phyloP scores from a whole-genome alignment of 2,113 vertebrate species.

The Eretmochelys imbricata region DNA sequence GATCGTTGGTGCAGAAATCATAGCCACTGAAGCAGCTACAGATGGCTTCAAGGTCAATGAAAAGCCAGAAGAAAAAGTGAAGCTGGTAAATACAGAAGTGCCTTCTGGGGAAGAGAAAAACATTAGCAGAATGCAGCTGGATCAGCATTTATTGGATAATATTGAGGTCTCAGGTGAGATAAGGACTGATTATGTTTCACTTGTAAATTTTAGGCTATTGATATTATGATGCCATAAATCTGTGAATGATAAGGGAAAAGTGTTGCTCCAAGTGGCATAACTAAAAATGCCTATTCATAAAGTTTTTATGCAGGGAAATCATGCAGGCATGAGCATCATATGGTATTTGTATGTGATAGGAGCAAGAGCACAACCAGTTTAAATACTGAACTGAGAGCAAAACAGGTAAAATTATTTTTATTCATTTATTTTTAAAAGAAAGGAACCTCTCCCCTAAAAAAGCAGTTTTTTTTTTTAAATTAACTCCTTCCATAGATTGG shows the following conservation, averaged over 20 bases:
- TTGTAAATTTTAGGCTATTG: constrained; percentile 66
- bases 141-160: constrained; percentile 82
- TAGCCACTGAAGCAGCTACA: constrained; percentile 53
- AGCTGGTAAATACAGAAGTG: constrained; percentile 51
- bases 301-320: background rate
- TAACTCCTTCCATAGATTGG: background rate
- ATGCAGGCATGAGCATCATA: background rate
- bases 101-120: constrained; percentile 61
- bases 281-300: background rate
- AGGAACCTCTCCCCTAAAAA: background rate
- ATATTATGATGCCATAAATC: constrained; percentile 72
- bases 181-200: constrained; percentile 78
- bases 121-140: constrained; percentile 76
- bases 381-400: background rate
- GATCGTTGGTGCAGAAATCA: constrained; percentile 66
- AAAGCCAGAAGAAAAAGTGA: constrained; percentile 72
- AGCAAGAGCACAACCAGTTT: background rate
- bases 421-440: background rate
- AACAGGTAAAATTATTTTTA: background rate
- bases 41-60: constrained; percentile 72
- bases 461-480: background rate
- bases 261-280: background rate
- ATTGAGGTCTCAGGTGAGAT: constrained; percentile 84
- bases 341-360: background rate
- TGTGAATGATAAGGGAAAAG: constrained; percentile 63